Percentiles rank a stretch among this genome's conserved stretches.
Conservation (phyloP, 2,888 invertebrate species). For the Agrilus biguttatus region DNA sequence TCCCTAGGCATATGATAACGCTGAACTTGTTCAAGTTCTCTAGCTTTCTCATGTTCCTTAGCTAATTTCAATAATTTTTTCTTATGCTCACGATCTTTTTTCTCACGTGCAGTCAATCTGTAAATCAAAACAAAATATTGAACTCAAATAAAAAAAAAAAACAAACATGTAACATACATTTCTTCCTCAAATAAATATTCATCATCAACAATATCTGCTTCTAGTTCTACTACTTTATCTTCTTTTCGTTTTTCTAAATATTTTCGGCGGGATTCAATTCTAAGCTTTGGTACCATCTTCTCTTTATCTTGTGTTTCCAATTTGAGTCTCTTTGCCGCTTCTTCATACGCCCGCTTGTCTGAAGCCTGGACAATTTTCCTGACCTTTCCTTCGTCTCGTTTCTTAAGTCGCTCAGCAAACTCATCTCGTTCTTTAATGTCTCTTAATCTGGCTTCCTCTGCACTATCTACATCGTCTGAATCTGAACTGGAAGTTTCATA, state of each 20-base stretch:
- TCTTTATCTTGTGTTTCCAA: slow-evolving; percentile 75
- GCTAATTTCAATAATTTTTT: slow-evolving; percentile 81
- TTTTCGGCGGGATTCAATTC: slow-evolving; percentile 81
- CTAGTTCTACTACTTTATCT: slow-evolving; percentile 90
- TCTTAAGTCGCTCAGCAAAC: slow-evolving; percentile 75
- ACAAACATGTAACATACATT: slow-evolving; percentile 43
- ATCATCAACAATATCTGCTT: slow-evolving; percentile 90
- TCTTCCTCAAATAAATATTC: slow-evolving; percentile 86
- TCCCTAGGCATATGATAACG: slow-evolving; percentile 91
- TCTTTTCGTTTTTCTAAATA: slow-evolving; percentile 93
- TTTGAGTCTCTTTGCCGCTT: slow-evolving; percentile 82
- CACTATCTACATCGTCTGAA: slow-evolving; percentile 50
- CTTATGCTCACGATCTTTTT: slow-evolving; percentile 73
- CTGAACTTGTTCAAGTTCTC: slow-evolving; percentile 83
- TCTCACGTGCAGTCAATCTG: slow-evolving; percentile 78
- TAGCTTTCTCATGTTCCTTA: slow-evolving; percentile 88
- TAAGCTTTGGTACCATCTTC: slow-evolving; percentile 72
- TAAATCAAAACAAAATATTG: slow-evolving; percentile 13
- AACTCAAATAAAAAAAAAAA: not conserved
- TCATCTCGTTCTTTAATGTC: slow-evolving; percentile 90
- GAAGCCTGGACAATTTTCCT: slow-evolving; percentile 59
- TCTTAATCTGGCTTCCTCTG: slow-evolving; percentile 62
- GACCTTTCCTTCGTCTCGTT: slow-evolving; percentile 78
- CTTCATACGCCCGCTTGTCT: slow-evolving; percentile 60
- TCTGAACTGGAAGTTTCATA: slow-evolving; percentile 39